A percentile compares a stretch with the other conserved stretches of the same genome.
phyloP scores from a whole-genome alignment of 2,888 invertebrate genomes.

The Galerucella calmariensis region DNA sequence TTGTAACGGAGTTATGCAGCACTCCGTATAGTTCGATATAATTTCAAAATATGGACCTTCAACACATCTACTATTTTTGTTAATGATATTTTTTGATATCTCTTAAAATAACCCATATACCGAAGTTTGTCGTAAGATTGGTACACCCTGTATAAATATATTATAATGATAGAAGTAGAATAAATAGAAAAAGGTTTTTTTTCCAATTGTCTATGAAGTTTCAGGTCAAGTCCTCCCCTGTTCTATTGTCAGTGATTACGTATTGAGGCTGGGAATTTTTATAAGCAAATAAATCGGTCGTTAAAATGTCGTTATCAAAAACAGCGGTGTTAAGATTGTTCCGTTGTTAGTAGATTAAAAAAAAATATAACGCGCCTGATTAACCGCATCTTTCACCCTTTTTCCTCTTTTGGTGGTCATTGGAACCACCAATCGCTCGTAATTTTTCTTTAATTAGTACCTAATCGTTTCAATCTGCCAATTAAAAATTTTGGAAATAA shows the following conservation, averaged over 20 bases:
- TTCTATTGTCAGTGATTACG: conserved; percentile 19
- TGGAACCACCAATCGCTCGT: conserved; percentile 5
- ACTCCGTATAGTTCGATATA: no score
- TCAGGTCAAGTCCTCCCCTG: conserved; percentile 11
- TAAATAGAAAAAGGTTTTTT: no score
- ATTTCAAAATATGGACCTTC: no score
- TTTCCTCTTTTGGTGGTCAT: conserved; percentile 14
- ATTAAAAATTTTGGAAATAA: conserved; percentile 8
- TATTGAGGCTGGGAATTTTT: conserved; percentile 30
- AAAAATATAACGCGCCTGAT: not conserved
- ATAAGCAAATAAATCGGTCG: conserved; percentile 18
- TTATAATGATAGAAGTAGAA: no score
- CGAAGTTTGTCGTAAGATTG: no score
- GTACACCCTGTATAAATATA: no score
- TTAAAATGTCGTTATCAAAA: conserved; percentile 22
- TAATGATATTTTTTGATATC: no score
- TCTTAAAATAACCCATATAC: no score
- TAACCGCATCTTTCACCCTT: conserved; percentile 26
- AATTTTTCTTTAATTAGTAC: conserved; percentile 10
- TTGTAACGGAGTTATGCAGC: no score
- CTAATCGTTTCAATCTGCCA: conserved; percentile 8
- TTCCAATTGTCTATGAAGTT: no score
- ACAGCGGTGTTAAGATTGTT: conserved; percentile 24
- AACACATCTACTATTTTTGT: no score
- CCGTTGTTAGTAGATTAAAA: conserved; percentile 28